phyloP scores from a whole-genome alignment of 2,888 invertebrate species.

The Pardosa pseudoannulata region DNA sequence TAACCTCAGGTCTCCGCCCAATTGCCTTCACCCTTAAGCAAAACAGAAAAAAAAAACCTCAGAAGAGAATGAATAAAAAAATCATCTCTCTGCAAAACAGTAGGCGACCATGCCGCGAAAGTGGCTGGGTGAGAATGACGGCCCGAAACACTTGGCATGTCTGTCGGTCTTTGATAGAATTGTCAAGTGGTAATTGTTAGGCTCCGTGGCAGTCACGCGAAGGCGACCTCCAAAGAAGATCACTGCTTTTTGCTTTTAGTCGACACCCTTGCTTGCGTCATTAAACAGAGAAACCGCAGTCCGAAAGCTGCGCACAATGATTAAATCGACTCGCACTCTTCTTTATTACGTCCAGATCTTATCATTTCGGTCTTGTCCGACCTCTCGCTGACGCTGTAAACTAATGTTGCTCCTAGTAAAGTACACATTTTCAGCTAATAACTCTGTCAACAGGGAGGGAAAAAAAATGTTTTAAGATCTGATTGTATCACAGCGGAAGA shows the following conservation, averaged over 20 bases:
- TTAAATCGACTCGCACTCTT: slow-evolving; percentile 19
- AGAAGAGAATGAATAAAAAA: slow-evolving; percentile 17
- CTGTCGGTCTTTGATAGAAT: slow-evolving; percentile 67
- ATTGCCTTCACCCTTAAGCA: slow-evolving; percentile 46
- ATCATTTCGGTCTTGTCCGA: not conserved
- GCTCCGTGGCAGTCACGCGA: slow-evolving; percentile 44
- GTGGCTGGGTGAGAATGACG: slow-evolving; percentile 59
- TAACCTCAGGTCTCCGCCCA: slow-evolving; percentile 59
- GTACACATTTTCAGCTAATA: not conserved
- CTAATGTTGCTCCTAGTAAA: not conserved
- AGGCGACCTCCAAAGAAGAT: slow-evolving; percentile 61
- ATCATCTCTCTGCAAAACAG: slow-evolving; percentile 35
- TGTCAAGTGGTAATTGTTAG: slow-evolving; percentile 64
- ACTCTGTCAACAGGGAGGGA: not conserved
- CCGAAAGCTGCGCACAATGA: slow-evolving; percentile 7
- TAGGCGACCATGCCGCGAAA: slow-evolving; percentile 45
- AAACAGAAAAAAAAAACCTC: slow-evolving; percentile 10
- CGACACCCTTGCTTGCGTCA: slow-evolving; percentile 47
- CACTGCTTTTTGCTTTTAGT: slow-evolving; percentile 38
- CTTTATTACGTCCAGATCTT: not conserved
- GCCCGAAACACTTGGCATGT: slow-evolving; percentile 54
- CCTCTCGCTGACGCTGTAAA: not conserved
- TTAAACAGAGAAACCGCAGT: slow-evolving; percentile 55
- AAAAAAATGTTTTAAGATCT: not conserved
- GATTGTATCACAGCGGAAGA: not conserved